Conservation (phyloP, 2,113 vertebrate species). For the Bufo bufo region DNA sequence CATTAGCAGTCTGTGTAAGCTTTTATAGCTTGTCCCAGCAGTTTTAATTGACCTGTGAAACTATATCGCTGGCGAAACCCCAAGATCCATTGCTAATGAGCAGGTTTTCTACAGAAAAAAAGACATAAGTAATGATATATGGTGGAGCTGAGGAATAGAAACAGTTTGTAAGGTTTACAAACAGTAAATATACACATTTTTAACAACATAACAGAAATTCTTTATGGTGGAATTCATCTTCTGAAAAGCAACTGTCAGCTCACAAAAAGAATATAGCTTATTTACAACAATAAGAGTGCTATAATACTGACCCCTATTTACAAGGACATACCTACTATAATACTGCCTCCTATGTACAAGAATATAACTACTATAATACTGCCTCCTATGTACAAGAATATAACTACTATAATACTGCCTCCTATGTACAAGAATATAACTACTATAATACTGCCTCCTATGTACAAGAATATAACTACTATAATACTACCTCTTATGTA, state of each 20-base stretch:
- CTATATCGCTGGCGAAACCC: background rate
- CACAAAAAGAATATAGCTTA: background rate
- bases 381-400: background rate
- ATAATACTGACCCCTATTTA: background rate
- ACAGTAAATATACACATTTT: too few relatives aligned
- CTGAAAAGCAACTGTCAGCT: too few relatives aligned
- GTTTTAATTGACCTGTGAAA: conserved; percentile 39
- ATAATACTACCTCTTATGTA: background rate
- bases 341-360: conserved; percentile 4
- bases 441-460: background rate
- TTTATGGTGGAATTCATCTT: too few relatives aligned
- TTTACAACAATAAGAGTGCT: background rate
- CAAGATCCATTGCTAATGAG: conserved; percentile 23
- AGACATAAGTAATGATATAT: background rate
- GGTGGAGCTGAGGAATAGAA: background rate
- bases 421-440: conserved; percentile 4
- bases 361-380: conserved; percentile 10
- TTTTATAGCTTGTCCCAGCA: conserved; percentile 6
- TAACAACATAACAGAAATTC: too few relatives aligned
- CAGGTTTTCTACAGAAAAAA: conserved; percentile 19
- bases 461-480: conserved; percentile 4
- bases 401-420: background rate
- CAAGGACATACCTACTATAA: background rate
- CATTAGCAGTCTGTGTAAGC: conserved; percentile 4
- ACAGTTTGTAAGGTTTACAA: background rate